These are phyloP conservation scores for Nomada hirtipes DNA, from an alignment of 2,888 invertebrate species.

Conservation along the genomic window DNA sequence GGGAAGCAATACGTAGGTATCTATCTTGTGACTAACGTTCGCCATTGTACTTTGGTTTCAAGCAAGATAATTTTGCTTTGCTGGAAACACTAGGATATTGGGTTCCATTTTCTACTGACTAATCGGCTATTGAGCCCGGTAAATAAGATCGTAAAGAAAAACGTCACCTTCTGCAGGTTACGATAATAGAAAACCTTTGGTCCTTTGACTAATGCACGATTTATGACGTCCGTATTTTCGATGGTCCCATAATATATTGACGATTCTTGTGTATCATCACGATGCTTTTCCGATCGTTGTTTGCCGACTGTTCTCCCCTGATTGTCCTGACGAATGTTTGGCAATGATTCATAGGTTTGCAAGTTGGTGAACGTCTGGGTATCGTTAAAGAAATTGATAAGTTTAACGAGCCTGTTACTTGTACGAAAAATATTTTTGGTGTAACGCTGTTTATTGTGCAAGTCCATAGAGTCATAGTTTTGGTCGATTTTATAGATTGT, in stretches of 20 bases:
- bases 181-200: slow-evolving; percentile 11
- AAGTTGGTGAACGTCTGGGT: neutral
- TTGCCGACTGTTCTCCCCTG: neutral
- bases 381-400: neutral
- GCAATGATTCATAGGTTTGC: slow-evolving; percentile 22
- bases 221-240: slow-evolving; percentile 15
- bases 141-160: slow-evolving; percentile 33
- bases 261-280: neutral
- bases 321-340: neutral
- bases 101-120: slow-evolving; percentile 4
- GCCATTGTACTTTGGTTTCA: slow-evolving; percentile 8
- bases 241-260: neutral
- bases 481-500: no score
- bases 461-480: no score
- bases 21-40: slow-evolving; percentile 17
- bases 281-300: neutral
- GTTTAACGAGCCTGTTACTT: neutral
- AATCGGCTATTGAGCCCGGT: neutral
- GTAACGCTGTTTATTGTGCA: no score
- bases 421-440: neutral
- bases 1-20: no score
- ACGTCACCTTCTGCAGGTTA: neutral
- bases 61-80: slow-evolving; percentile 39
- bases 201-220: slow-evolving; percentile 38
- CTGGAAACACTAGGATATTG: neutral